These are phyloP conservation scores for Acinonyx jubatus DNA, from an alignment of 2,113 vertebrate species.

Conservation along the genomic window DNA sequence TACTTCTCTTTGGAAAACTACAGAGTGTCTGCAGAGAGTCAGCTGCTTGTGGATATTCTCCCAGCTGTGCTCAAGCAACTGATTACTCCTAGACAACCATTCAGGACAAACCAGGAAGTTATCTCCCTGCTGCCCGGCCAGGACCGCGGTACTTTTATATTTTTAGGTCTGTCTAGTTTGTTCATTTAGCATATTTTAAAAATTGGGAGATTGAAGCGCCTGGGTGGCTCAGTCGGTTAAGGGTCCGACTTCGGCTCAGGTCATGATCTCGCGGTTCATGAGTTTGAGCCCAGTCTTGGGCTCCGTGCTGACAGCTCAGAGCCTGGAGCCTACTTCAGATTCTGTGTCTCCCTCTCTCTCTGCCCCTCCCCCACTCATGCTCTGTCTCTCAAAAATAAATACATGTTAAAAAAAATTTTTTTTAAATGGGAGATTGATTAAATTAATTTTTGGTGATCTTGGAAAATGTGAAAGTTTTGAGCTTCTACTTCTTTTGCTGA, in stretches of 20 bases:
- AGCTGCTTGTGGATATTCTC: neutral
- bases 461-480: conserved; percentile 38
- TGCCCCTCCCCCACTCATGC: too few relatives aligned
- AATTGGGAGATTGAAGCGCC: neutral
- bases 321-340: too few relatives aligned
- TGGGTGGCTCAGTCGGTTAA: too few relatives aligned
- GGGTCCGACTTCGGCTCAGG: too few relatives aligned
- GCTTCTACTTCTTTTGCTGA: neutral
- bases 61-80: neutral
- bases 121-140: fast-evolving
- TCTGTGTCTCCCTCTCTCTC: too few relatives aligned
- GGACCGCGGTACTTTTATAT: neutral
- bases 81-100: neutral
- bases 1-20: conserved; percentile 45
- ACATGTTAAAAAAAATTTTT: too few relatives aligned
- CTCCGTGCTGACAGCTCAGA: too few relatives aligned
- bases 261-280: too few relatives aligned
- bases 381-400: too few relatives aligned
- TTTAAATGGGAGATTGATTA: neutral
- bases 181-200: conserved; percentile 28
- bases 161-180: neutral
- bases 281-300: too few relatives aligned
- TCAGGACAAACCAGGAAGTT: conserved; percentile 16
- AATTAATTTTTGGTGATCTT: conserved; percentile 5
- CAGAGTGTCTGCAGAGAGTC: neutral